phyloP scores from a whole-genome alignment of 2,888 invertebrate species.

The Brenthis daphne region DNA sequence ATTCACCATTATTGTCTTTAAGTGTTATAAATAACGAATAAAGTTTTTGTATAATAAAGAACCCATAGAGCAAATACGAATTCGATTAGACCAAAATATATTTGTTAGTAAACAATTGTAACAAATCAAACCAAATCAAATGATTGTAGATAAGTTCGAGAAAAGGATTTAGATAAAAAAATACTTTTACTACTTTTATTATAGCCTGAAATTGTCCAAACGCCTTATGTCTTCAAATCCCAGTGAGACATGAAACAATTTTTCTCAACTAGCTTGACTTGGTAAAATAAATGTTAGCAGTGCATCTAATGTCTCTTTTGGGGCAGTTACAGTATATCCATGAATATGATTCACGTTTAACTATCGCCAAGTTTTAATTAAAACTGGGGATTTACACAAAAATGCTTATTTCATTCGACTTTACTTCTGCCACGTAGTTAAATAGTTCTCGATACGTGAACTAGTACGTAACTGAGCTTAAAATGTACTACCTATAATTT shows the following conservation, averaged over 20 bases:
- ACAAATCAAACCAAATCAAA: too few relatives aligned
- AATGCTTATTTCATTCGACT: conserved; percentile 41
- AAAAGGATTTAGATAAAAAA: background rate
- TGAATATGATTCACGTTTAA: conserved; percentile 63
- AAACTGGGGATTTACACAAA: conserved; percentile 60
- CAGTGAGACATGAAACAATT: conserved; percentile 12
- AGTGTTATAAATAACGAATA: too few relatives aligned
- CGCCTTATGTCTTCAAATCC: conserved; percentile 20
- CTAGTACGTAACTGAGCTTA: background rate
- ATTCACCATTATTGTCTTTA: too few relatives aligned
- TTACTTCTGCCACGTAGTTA: conserved; percentile 8
- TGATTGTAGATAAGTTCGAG: background rate
- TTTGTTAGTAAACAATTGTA: too few relatives aligned
- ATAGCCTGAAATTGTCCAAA: background rate
- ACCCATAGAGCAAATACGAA: too few relatives aligned
- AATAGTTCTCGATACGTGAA: background rate
- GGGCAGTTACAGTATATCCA: conserved; percentile 57
- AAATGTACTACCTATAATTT: background rate
- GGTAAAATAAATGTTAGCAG: conserved; percentile 48
- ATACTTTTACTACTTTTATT: background rate
- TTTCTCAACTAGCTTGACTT: conserved; percentile 44
- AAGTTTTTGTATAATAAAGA: too few relatives aligned
- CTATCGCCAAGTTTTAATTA: conserved; percentile 64
- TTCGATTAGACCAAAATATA: too few relatives aligned
- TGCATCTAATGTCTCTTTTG: conserved; percentile 57